These are phyloP conservation scores for Lophius americanus DNA, from an alignment of 2,797 vertebrate species.

Conservation along the genomic window DNA sequence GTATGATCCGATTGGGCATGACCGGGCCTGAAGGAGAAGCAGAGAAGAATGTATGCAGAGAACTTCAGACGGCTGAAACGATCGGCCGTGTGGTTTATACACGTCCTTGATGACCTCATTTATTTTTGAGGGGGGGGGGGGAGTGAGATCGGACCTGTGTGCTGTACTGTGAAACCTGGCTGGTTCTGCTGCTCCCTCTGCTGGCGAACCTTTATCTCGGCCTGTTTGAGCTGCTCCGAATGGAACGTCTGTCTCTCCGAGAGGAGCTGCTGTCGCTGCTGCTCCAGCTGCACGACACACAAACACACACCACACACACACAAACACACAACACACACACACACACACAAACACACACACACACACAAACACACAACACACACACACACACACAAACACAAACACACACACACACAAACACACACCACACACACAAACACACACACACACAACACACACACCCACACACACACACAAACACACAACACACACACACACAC, in stretches of 20 bases:
- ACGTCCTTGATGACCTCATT: not conserved
- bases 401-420: too few relatives aligned
- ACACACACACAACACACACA: slow-evolving; percentile 1
- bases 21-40: slow-evolving; percentile 73
- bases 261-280: slow-evolving; percentile 96
- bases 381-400: too few relatives aligned
- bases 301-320: slow-evolving; percentile 10
- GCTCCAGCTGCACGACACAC: slow-evolving; percentile 85
- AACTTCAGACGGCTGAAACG: not conserved
- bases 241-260: slow-evolving; percentile 96
- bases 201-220: slow-evolving; percentile 87
- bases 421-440: not conserved
- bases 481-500: slow-evolving; percentile 13
- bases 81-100: too few relatives aligned
- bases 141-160: slow-evolving; percentile 81
- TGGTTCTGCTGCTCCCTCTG: slow-evolving; percentile 82
- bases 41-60: not conserved
- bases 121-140: not conserved
- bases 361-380: too few relatives aligned
- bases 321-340: slow-evolving; percentile 12
- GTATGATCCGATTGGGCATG: slow-evolving; percentile 82
- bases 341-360: too few relatives aligned
- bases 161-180: slow-evolving; percentile 76
- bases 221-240: slow-evolving; percentile 96
- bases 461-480: slow-evolving; percentile 8